phyloP scores from a whole-genome alignment of 2,113 vertebrate genomes.

The Machaerirhynchus nigripectus region DNA sequence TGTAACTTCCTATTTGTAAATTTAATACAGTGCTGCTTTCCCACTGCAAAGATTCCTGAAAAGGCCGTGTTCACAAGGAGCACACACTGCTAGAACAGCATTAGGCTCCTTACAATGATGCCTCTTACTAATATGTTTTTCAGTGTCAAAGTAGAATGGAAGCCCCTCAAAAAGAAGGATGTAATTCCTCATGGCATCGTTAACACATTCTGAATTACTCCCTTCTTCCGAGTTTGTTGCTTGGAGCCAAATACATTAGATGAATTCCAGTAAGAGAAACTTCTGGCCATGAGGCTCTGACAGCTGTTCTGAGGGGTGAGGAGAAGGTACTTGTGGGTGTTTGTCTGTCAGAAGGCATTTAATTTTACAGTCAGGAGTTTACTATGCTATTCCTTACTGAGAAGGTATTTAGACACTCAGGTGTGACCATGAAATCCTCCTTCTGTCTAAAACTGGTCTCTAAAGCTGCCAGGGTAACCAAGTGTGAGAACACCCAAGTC shows the following conservation, averaged over 20 bases:
- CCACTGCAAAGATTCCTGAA: background rate
- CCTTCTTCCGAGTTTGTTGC: background rate
- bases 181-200: background rate
- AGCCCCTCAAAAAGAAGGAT: background rate
- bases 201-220: background rate
- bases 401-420: background rate
- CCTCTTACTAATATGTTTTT: background rate
- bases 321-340: background rate
- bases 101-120: background rate
- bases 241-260: background rate
- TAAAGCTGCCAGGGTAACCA: background rate
- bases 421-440: background rate
- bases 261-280: background rate
- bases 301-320: background rate
- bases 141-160: background rate
- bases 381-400: background rate
- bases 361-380: background rate
- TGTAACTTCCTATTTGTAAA: background rate
- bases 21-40: background rate
- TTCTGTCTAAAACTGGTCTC: background rate
- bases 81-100: background rate
- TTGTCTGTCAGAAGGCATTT: background rate
- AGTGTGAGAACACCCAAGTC: background rate
- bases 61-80: background rate
- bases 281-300: background rate